phyloP scores from a whole-genome alignment of 2,888 invertebrate species.

The Pseudoips prasinana region DNA sequence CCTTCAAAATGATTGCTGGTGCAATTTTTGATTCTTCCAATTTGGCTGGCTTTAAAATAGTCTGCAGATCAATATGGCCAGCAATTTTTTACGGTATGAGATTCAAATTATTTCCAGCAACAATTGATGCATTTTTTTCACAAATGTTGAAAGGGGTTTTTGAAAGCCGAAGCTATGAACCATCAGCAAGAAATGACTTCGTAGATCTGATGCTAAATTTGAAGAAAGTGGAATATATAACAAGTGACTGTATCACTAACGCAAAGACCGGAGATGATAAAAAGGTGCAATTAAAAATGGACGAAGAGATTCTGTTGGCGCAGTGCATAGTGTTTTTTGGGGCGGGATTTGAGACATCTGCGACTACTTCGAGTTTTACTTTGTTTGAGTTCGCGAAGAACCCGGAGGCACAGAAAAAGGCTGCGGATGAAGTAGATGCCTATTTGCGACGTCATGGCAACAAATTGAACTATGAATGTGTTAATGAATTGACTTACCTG shows the following conservation, averaged over 20 bases:
- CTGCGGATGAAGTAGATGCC: slow-evolving; percentile 44
- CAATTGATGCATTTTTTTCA: slow-evolving; percentile 39
- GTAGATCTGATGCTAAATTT: slow-evolving; percentile 47
- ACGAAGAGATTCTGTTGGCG: slow-evolving; percentile 65
- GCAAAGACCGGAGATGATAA: slow-evolving; percentile 28
- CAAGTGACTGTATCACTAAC: slow-evolving; percentile 42
- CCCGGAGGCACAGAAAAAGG: slow-evolving; percentile 32
- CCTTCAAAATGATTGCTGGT: slow-evolving; percentile 37
- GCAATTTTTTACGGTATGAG: slow-evolving; percentile 45
- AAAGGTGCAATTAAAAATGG: slow-evolving; percentile 40
- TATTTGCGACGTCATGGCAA: slow-evolving; percentile 38
- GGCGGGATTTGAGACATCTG: slow-evolving; percentile 58
- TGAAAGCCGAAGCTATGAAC: slow-evolving; percentile 34
- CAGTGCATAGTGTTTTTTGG: slow-evolving; percentile 74
- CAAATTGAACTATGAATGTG: slow-evolving; percentile 41
- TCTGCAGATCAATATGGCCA: slow-evolving; percentile 46
- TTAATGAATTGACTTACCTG: slow-evolving; percentile 47
- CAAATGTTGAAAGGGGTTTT: slow-evolving; percentile 41
- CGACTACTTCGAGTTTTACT: slow-evolving; percentile 40
- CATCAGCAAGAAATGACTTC: slow-evolving; percentile 47
- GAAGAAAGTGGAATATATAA: slow-evolving; percentile 38
- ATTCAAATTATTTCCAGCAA: slow-evolving; percentile 33
- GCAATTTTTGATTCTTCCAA: slow-evolving; percentile 37
- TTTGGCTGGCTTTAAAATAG: slow-evolving; percentile 31
- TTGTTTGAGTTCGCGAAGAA: slow-evolving; percentile 52